Conservation (phyloP, 2,797 vertebrate genomes). For the Silurus lanzhouensis region DNA sequence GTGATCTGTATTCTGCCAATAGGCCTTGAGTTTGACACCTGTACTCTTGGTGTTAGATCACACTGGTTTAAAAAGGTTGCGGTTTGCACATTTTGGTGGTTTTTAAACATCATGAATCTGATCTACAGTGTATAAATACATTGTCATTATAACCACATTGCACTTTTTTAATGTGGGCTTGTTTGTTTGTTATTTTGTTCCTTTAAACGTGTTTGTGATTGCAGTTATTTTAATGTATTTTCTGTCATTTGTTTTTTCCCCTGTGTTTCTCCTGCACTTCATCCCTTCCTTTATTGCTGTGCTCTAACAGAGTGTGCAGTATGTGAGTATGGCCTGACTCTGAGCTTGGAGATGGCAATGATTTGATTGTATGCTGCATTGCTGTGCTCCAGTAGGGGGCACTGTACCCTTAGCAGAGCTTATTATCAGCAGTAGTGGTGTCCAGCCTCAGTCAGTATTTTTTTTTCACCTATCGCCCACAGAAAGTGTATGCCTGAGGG, state of each 20-base stretch:
- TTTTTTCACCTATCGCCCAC: neutral
- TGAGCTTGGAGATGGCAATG: constrained; percentile 33
- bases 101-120: constrained; percentile 26
- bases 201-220: constrained; percentile 46
- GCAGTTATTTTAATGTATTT: constrained; percentile 63
- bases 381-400: constrained; percentile 29
- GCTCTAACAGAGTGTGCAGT: constrained; percentile 77
- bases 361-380: constrained; percentile 40
- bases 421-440: constrained; percentile 33
- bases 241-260: constrained; percentile 62
- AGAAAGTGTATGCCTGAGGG: neutral
- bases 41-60: neutral
- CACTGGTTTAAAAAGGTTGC: neutral
- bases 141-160: constrained; percentile 40
- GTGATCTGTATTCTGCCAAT: neutral
- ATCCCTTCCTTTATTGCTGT: constrained; percentile 60
- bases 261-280: constrained; percentile 61
- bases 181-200: constrained; percentile 42
- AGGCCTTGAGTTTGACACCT: neutral
- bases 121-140: constrained; percentile 16
- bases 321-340: constrained; percentile 77
- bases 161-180: constrained; percentile 53
- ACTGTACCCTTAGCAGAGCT: constrained; percentile 39
- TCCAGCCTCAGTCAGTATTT: constrained; percentile 26
- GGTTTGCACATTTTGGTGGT: neutral